Evolutionary conservation across 2,113 vertebrate species (phyloP), one percentile per base, ranked within the genome.

Genomic region (Vulpes lagopus): DNA sequence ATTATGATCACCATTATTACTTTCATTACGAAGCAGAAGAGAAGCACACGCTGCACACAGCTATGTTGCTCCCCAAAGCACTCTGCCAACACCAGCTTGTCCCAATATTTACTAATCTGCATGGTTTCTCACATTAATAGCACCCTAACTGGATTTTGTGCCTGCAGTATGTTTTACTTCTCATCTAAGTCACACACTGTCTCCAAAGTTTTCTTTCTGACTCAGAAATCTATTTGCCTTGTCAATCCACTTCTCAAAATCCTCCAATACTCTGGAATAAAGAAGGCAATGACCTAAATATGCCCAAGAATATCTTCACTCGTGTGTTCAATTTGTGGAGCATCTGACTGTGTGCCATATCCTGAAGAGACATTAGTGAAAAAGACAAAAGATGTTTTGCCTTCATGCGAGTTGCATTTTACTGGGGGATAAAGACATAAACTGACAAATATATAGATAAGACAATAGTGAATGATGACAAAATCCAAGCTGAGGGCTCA

Each of bases 121-220:
- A 51, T 9, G 22, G 8, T 35, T 4, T 32, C 15, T 1, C 53
- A 10, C 8, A 14, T 1, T 38, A 49, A 23, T 12, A 69, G 22
- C 9, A 32, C 79, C 73, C 71, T 81, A 38, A 57, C 22, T 49
- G 71, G 17, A 35, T 62, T 71, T 49, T 27, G 5, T 10, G 8
- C 10, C 65, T 62, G 4, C 11, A 3, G 3, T 22, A 35, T 78
- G 10, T 71, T 91, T 85, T 49, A 23, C 38, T 51, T 82, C n/a
- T 53, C 59, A 69, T 30, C 49, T 11, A 30, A 8, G 16, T 11
- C 69, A 25, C 5, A 4, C 10, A 17, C 23, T 65, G 27, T 53
- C 81, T 91, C 17, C 71, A 86, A 82, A 92, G 57, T 82, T 88
- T 35, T 59, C 87, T 55, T 94, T 92, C 32, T 22, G 88, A 95